Base-by-base conservation (phyloP, 1,140 invertebrate genomes). In the Stegodyphus dumicola region DNA sequence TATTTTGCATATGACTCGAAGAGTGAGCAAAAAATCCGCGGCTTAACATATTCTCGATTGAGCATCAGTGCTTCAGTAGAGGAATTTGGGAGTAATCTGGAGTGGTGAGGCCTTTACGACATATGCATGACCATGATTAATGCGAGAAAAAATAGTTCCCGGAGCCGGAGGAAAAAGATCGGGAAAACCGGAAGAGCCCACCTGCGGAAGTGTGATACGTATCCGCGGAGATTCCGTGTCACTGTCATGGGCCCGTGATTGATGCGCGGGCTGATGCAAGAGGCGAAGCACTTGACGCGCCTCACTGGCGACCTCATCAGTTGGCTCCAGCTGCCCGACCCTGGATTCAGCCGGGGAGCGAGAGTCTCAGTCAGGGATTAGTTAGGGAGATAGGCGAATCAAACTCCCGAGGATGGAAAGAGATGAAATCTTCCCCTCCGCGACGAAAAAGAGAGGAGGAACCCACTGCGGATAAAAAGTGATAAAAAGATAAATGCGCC, bases 181-280 rank as follows among this genome's bases (percentile, higher is more conserved):
- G 65, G 60, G 64, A 52, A 74, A 78, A 86, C 84, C 84, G 84
- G 84, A 86, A 86, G 84, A 66, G 84, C 84, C 84, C 84, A 86
- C 84, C 84, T 86, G 84, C 84, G 84, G 84, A 86, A 77, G 84
- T 86, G 84, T 77, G 84, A 86, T 86, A 86, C 84, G 84, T 71
- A 86, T 86, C 84, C 84, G 76, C 76, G 76, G 75, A 86, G 84
- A 86, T 77, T 86, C 84, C 66, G 54, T 86, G 84, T 86, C 84
- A 77, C 33, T 86, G 84, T 86, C 84, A 86, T 48, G 84, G 69
- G 18, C 52, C 6, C 49, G 76, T 86, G 75, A 78, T 77, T 86
- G 84, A 77, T 77, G 84, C 76, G 54, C 74, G 7, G 65, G 52
- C 53, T 74, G 70, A 83, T 83, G 77, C 69, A 53, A 33, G 66